A percentile compares a stretch with the other conserved stretches of the same genome.
Evolutionary conservation across 2,113 vertebrate species (phyloP).

Genomic region (Myiozetetes cayanensis): DNA sequence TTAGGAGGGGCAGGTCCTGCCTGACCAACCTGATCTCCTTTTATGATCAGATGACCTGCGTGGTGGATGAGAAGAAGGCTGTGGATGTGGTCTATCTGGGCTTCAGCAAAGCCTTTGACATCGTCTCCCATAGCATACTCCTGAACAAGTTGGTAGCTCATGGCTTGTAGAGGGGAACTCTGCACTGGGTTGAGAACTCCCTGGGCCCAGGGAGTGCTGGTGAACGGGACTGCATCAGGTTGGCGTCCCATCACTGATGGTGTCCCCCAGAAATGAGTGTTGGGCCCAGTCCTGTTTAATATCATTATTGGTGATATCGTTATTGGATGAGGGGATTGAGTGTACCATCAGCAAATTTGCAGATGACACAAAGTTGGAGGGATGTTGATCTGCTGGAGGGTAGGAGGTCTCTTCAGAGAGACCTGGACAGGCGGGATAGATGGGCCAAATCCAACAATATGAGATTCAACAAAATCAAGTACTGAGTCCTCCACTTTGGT

Average conservation of each 20-base stretch:
- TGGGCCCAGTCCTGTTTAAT: neutral
- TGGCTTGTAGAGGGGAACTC: neutral
- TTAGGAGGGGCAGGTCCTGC: too few relatives aligned
- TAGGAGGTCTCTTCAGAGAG: neutral
- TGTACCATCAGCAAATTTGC: neutral
- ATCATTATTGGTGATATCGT: neutral
- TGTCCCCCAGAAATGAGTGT: neutral
- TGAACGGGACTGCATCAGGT: neutral
- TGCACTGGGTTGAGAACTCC: neutral
- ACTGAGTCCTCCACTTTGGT: neutral
- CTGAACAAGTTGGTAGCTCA: too few relatives aligned
- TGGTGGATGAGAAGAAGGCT: too few relatives aligned
- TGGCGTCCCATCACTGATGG: neutral
- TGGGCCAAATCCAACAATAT: neutral
- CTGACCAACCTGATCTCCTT: too few relatives aligned
- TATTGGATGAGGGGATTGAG: neutral
- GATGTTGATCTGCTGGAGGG: neutral
- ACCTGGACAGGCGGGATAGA: neutral
- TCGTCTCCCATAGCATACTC: too few relatives aligned
- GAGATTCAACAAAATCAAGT: neutral
- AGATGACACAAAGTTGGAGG: neutral
- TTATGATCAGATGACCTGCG: too few relatives aligned
- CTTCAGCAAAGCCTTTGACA: too few relatives aligned
- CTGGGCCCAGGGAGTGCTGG: neutral
- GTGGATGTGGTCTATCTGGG: too few relatives aligned